Conservation (phyloP, 2,888 invertebrate genomes). For the Cecidostiba fungosa region DNA sequence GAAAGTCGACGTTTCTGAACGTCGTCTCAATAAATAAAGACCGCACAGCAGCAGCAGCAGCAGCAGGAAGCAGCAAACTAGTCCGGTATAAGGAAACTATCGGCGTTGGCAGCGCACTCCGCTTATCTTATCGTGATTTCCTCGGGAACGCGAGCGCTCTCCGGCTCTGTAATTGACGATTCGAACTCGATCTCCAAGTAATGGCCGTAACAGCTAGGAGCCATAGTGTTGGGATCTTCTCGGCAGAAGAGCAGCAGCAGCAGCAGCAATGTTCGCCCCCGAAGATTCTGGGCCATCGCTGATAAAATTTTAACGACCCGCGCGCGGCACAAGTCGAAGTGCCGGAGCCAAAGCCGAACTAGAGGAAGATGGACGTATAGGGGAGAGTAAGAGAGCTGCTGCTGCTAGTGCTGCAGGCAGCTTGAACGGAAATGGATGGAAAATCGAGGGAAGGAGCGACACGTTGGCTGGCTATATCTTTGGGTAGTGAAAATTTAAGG, state of each 20-base stretch:
- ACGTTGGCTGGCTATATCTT: constrained; percentile 41
- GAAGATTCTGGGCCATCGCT: constrained; percentile 65
- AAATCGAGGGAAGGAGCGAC: constrained; percentile 40
- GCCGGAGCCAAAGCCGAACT: constrained; percentile 36
- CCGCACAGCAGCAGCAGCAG: background rate
- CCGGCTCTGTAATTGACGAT: constrained; percentile 61
- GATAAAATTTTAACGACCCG: constrained; percentile 65
- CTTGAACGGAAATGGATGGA: constrained; percentile 62
- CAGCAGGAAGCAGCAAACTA: constrained; percentile 51
- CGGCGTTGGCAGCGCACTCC: constrained; percentile 20
- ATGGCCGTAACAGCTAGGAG: constrained; percentile 46
- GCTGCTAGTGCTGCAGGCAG: background rate
- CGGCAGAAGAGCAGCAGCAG: constrained; percentile 42
- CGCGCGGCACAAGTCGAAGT: constrained; percentile 46
- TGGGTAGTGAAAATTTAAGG: constrained; percentile 57
- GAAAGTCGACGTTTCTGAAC: background rate
- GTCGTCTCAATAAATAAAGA: constrained; percentile 48
- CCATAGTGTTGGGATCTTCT: constrained; percentile 49
- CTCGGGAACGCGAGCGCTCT: constrained; percentile 45
- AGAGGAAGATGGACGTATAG: constrained; percentile 25
- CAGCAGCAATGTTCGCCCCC: constrained; percentile 49
- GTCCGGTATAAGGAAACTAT: constrained; percentile 56
- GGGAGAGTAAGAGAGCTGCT: constrained; percentile 10
- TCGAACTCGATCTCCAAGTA: constrained; percentile 62
- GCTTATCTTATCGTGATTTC: constrained; percentile 63